phyloP scores from a whole-genome alignment of 2,888 invertebrate genomes.

The Meta bourneti region DNA sequence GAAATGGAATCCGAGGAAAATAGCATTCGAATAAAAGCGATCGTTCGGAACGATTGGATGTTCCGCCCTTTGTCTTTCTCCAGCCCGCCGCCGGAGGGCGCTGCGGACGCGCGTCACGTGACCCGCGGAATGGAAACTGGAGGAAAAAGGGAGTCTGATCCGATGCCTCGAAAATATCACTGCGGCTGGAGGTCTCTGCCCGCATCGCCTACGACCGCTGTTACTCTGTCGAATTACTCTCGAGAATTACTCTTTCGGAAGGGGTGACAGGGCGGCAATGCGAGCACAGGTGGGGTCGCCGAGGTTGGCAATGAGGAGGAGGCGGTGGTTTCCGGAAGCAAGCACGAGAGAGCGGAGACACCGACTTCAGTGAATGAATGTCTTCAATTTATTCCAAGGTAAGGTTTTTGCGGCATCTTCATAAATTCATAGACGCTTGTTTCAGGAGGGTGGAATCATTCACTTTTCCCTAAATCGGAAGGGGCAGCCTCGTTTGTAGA shows the following conservation, averaged over 20 bases:
- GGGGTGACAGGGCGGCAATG: too few species aligned
- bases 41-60: constrained; percentile 65
- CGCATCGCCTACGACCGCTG: not conserved
- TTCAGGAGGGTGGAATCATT: too few species aligned
- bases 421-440: too few species aligned
- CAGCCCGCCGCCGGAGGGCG: constrained; percentile 44
- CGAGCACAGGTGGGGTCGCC: too few species aligned
- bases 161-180: constrained; percentile 47
- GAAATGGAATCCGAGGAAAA: constrained; percentile 14
- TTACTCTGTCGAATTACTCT: too few species aligned
- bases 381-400: constrained; percentile 56
- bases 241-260: too few species aligned
- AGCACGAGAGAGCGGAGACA: not conserved
- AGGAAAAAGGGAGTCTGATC: constrained; percentile 41
- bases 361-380: constrained; percentile 37
- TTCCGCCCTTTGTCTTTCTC: constrained; percentile 4
- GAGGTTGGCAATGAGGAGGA: not conserved
- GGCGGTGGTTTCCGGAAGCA: not conserved
- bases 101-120: constrained; percentile 55
- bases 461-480: too few species aligned
- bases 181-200: constrained; percentile 4
- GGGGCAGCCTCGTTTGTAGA: too few species aligned
- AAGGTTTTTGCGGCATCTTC: not conserved
- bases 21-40: constrained; percentile 7
- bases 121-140: constrained; percentile 39